A percentile compares a stretch with the other conserved stretches of the same genome.
Evolutionary conservation across 2,797 vertebrate genomes (phyloP).

Genomic region (Parambassis ranga): DNA sequence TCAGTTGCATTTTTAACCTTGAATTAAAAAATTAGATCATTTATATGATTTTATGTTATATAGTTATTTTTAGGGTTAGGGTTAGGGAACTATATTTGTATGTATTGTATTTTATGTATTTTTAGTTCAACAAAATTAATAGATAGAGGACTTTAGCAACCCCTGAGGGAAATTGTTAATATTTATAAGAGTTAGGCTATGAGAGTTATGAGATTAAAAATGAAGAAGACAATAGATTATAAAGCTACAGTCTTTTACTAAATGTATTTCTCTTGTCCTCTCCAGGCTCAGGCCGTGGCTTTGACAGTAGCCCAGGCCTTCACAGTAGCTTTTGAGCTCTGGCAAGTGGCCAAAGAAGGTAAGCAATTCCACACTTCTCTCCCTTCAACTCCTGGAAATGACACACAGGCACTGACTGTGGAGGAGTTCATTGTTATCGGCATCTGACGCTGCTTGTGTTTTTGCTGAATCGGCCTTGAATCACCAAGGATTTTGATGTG

Average conservation of each 20-base stretch:
- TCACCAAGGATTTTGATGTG: not conserved
- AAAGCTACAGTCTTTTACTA: not conserved
- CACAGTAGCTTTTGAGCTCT: slow-evolving; percentile 92
- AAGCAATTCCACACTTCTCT: slow-evolving; percentile 23
- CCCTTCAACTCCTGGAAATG: not conserved
- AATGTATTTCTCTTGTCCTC: not conserved
- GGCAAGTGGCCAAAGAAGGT: slow-evolving; percentile 95
- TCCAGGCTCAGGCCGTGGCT: slow-evolving; percentile 93
- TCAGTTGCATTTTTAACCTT: no score
- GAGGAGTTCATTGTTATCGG: slow-evolving; percentile 11
- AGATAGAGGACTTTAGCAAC: no score
- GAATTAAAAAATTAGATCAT: no score
- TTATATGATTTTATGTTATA: no score
- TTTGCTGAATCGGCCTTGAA: not conserved
- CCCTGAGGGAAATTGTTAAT: no score
- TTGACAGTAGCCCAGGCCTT: slow-evolving; percentile 95
- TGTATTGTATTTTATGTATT: no score
- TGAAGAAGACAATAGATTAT: no score
- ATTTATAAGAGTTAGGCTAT: no score
- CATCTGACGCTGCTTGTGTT: not conserved
- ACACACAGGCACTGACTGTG: not conserved
- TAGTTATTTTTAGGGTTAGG: no score
- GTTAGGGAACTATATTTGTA: no score
- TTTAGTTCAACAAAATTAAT: no score
- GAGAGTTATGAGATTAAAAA: no score